Conservation (phyloP, 2,797 vertebrate species). For the Cuculus canorus region DNA sequence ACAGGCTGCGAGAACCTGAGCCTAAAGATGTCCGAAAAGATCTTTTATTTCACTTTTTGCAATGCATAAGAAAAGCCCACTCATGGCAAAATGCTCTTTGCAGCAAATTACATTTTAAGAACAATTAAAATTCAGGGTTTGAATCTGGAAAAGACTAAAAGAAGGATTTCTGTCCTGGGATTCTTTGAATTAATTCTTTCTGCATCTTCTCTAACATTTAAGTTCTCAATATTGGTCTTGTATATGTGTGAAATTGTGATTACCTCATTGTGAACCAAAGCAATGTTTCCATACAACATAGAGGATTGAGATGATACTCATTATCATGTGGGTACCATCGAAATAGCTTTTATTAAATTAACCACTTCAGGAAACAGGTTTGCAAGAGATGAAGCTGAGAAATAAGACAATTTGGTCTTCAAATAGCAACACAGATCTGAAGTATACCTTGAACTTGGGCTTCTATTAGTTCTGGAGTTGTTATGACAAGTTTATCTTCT, state of each 20-base stretch:
- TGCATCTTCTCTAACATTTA: background rate
- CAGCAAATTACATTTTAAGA: background rate
- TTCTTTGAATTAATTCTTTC: background rate
- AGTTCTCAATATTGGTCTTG: background rate
- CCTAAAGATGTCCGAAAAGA: background rate
- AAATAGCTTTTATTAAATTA: conserved; percentile 1
- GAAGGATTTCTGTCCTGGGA: background rate
- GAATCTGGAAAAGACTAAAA: background rate
- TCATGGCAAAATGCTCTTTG: background rate
- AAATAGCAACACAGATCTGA: background rate
- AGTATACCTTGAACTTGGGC: background rate
- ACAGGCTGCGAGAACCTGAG: background rate
- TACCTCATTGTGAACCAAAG: background rate
- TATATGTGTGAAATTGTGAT: background rate
- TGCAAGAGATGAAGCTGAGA: background rate
- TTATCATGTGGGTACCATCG: background rate
- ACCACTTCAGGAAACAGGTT: background rate
- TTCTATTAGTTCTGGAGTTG: background rate
- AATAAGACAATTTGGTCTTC: background rate
- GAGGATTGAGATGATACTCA: background rate
- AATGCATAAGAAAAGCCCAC: background rate
- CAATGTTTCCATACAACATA: background rate
- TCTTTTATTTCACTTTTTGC: background rate
- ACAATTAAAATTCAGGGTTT: background rate
- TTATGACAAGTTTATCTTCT: background rate